Percentiles rank a stretch among this genome's conserved stretches.
Conservation (phyloP, 2,888 invertebrate species). For the Liopterus haemorrhoidalis region DNA sequence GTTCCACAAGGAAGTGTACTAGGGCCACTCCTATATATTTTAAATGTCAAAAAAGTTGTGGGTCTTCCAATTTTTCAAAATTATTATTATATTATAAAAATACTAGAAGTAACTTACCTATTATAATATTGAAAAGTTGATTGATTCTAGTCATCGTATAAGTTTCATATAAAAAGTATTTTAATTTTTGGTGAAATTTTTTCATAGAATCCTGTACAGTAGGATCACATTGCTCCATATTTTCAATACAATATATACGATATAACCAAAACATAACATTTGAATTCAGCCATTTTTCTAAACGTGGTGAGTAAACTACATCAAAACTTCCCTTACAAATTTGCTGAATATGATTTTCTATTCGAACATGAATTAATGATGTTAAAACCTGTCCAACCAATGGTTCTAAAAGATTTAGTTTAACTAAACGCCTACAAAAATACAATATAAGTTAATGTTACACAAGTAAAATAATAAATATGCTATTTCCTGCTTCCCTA, state of each 20-base stretch:
- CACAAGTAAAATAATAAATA: constrained; percentile 1
- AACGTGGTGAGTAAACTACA: constrained; percentile 65
- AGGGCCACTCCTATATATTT: too few relatives aligned
- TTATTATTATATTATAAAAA: constrained; percentile 1
- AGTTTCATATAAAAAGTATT: constrained; percentile 78
- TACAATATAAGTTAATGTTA: constrained; percentile 8
- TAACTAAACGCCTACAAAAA: constrained; percentile 54
- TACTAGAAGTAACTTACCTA: constrained; percentile 50
- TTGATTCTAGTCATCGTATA: constrained; percentile 84
- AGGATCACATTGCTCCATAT: constrained; percentile 1
- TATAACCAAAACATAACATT: constrained; percentile 83
- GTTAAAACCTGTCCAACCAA: constrained; percentile 81
- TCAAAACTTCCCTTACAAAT: constrained; percentile 84
- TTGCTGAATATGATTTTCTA: constrained; percentile 76
- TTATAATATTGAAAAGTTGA: constrained; percentile 92
- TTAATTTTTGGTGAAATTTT: constrained; percentile 69
- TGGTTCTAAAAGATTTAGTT: constrained; percentile 73
- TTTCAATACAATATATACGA: constrained; percentile 67
- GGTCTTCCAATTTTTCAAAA: neutral
- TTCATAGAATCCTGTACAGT: constrained; percentile 50
- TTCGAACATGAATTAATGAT: constrained; percentile 73
- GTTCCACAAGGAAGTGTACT: too few relatives aligned
- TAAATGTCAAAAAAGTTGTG: constrained; percentile 5
- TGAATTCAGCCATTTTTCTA: constrained; percentile 83
- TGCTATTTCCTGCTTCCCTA: too few relatives aligned